Conservation (phyloP, 2,888 invertebrate species). For the Acronicta psi region DNA sequence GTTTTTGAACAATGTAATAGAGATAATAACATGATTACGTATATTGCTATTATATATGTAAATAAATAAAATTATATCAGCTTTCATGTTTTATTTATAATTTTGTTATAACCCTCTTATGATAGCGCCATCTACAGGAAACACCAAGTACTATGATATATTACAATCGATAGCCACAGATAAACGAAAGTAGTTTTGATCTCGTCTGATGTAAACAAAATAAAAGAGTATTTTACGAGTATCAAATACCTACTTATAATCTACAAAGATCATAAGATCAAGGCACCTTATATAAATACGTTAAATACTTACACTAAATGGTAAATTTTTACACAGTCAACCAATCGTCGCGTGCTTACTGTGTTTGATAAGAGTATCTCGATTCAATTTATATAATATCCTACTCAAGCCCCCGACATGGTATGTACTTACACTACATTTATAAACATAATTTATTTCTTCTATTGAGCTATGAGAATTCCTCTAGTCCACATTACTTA, state of each 20-base stretch:
- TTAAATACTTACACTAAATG: too few species aligned
- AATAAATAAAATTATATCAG: conserved; percentile 82
- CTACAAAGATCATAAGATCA: too few species aligned
- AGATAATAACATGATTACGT: conserved; percentile 62
- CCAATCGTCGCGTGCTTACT: background rate
- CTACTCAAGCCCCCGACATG: conserved; percentile 13
- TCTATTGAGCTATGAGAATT: too few species aligned
- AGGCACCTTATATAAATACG: background rate
- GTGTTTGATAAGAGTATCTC: conserved; percentile 27
- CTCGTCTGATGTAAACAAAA: background rate
- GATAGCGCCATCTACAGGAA: conserved; percentile 44
- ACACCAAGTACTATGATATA: conserved; percentile 3
- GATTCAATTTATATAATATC: conserved; percentile 4
- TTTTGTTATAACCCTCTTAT: background rate
- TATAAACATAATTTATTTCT: too few species aligned
- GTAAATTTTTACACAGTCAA: too few species aligned
- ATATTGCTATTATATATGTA: conserved; percentile 74
- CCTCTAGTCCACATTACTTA: background rate
- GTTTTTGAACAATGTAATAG: conserved; percentile 66
- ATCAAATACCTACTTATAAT: too few species aligned
- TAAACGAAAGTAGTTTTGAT: background rate
- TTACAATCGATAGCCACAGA: conserved; percentile 25
- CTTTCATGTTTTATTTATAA: conserved; percentile 67
- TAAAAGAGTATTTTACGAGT: background rate
- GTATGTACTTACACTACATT: conserved; percentile 24